Evolutionary conservation across 1,140 invertebrate species (phyloP), one percentile per base, ranked within the genome.

Genomic region (Anastrepha obliqua): DNA sequence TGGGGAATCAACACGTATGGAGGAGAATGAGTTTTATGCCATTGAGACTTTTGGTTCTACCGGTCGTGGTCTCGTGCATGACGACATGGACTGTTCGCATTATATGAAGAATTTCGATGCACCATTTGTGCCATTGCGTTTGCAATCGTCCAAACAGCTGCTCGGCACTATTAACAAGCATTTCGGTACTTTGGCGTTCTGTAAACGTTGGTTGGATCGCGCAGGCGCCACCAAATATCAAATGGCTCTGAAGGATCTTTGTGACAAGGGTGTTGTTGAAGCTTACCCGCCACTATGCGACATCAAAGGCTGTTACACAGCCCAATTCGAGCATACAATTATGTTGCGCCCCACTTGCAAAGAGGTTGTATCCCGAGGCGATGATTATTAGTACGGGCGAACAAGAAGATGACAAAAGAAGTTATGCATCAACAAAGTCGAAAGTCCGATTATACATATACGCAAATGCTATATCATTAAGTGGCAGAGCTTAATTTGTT

Each of bases 11-110:
- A 98, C 97, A 7, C 96, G 97, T 87, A 99, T 99, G 99, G 99
- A 99, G 94, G 98, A 99, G 94, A 98, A 99, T 93, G 99, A 99
- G 94, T 98, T 99, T 92, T 99, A 99, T 94, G 99, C 99, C 0
- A 99, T 99, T 89, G 99, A 99, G 94, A 99, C 99, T 0, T 99
- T 99, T 93, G 99, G 99, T 8, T 99, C 98, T 3, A 99, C 99
- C 15, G 99, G 99, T 4, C 96, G 97, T 89, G 99, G 99, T 15
- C 95, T 98, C 86, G 99, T 99, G 2, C 98, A 99, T 93, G 99
- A 99, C 93, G 99, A 99, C 93, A 98, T 99, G 97, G 99, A 99
- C 91, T 98, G 97, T 89, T 99, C 98, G 55, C 99, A 99, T 94
- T 99, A 99, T 92, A 99, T 99, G 99, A 99, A 99, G 94, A 99